Evolutionary conservation across 2,888 invertebrate species (phyloP).

Genomic region (Myathropa florea): DNA sequence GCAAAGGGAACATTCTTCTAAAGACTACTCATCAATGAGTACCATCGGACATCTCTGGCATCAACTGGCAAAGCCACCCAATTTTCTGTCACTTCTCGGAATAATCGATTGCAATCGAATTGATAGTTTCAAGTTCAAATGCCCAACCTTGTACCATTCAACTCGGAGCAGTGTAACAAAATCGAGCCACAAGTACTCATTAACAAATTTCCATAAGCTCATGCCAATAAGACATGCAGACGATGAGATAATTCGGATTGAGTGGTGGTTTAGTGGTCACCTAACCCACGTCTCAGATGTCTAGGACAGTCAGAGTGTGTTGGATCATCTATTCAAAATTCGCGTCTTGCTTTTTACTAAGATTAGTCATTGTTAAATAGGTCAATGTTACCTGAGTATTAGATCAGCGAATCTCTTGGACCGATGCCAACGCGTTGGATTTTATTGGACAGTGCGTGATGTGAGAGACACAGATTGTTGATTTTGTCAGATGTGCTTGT

Average conservation of each 20-base stretch:
- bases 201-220: not conserved
- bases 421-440: not conserved
- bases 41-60: too few relatives aligned
- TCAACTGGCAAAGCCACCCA: not conserved
- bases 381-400: not conserved
- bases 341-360: not conserved
- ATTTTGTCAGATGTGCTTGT: not conserved
- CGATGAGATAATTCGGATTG: not conserved
- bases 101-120: not conserved
- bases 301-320: not conserved
- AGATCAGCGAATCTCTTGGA: not conserved
- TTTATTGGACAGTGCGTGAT: not conserved
- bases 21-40: too few relatives aligned
- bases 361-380: conserved; percentile 1
- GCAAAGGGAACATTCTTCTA: too few relatives aligned
- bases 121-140: not conserved
- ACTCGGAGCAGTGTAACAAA: not conserved
- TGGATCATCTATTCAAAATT: not conserved
- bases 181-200: not conserved
- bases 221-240: not conserved
- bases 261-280: not conserved
- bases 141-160: not conserved
- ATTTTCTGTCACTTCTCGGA: not conserved
- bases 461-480: not conserved
- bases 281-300: not conserved